Conservation (phyloP, 2,113 vertebrate genomes). For the Tylochromis polylepis region DNA sequence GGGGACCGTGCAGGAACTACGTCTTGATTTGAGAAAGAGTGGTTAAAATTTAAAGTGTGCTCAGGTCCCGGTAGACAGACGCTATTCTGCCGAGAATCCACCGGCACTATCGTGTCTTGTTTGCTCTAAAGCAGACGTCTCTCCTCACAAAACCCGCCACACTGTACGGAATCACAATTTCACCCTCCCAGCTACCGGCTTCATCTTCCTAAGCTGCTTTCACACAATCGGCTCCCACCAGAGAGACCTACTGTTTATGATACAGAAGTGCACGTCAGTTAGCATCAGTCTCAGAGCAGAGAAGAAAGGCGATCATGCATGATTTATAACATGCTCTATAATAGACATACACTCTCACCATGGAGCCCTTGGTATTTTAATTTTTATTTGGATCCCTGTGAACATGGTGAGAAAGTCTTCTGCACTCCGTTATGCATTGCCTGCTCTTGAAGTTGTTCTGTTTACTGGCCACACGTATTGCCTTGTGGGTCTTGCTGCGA, state of each 20-base stretch:
- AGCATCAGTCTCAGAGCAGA: constrained; percentile 3
- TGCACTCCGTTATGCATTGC: background rate
- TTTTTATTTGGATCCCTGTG: background rate
- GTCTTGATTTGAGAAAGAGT: background rate
- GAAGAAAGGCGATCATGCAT: constrained; percentile 27
- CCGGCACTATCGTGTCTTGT: background rate
- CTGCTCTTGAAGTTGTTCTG: background rate
- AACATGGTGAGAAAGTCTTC: background rate
- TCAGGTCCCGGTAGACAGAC: background rate
- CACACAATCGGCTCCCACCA: constrained; percentile 41
- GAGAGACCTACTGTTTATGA: constrained; percentile 22
- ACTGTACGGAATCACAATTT: constrained; percentile 32
- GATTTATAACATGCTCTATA: background rate
- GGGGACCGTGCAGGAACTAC: background rate
- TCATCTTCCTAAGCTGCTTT: constrained; percentile 42
- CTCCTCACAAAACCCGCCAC: background rate
- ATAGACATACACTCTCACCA: background rate
- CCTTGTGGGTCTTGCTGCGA: background rate
- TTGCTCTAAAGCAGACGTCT: constrained; percentile 32
- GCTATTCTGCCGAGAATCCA: background rate
- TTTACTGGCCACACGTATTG: background rate
- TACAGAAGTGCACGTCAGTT: constrained; percentile 27
- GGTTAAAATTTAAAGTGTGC: background rate
- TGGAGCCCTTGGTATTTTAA: background rate
- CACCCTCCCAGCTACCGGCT: constrained; percentile 23